Conservation (phyloP, 2,113 vertebrate genomes). For the Lamprologus sp. region DNA sequence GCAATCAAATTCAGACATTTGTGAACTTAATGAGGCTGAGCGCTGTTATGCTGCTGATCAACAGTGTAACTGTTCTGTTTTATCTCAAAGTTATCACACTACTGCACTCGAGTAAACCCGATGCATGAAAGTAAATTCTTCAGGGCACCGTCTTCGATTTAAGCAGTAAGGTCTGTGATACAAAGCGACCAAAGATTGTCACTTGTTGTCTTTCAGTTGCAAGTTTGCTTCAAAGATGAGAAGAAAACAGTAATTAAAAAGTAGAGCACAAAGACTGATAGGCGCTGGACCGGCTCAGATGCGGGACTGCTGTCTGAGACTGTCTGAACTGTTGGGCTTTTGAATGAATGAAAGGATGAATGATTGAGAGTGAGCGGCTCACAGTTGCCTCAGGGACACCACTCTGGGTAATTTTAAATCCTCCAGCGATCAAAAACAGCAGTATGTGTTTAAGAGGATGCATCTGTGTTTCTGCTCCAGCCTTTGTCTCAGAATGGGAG, state of each 20-base stretch:
- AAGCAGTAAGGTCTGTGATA: not conserved
- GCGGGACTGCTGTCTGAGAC: not conserved
- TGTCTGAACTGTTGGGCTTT: slow-evolving; percentile 11
- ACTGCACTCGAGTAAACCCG: not conserved
- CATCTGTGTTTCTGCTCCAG: slow-evolving; percentile 18
- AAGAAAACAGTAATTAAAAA: slow-evolving; percentile 56
- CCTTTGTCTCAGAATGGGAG: not conserved
- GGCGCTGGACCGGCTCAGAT: not conserved
- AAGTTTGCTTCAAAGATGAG: slow-evolving; percentile 26
- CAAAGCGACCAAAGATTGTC: slow-evolving; percentile 5
- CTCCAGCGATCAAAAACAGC: not conserved
- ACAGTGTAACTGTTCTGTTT: not conserved
- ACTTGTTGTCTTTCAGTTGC: slow-evolving; percentile 10
- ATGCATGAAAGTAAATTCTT: not conserved
- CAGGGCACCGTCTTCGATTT: not conserved
- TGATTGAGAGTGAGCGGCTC: slow-evolving; percentile 4
- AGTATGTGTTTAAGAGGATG: slow-evolving; percentile 4
- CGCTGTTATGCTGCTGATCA: not conserved
- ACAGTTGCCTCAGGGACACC: not conserved
- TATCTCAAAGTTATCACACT: not conserved
- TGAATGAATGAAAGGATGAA: slow-evolving; percentile 12
- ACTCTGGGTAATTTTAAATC: slow-evolving; percentile 26
- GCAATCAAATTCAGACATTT: slow-evolving; percentile 9
- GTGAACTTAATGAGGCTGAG: slow-evolving; percentile 22
- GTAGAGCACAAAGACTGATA: not conserved